Base-by-base conservation (phyloP, 2,888 invertebrate genomes). In the Drosophila neonasuta region DNA sequence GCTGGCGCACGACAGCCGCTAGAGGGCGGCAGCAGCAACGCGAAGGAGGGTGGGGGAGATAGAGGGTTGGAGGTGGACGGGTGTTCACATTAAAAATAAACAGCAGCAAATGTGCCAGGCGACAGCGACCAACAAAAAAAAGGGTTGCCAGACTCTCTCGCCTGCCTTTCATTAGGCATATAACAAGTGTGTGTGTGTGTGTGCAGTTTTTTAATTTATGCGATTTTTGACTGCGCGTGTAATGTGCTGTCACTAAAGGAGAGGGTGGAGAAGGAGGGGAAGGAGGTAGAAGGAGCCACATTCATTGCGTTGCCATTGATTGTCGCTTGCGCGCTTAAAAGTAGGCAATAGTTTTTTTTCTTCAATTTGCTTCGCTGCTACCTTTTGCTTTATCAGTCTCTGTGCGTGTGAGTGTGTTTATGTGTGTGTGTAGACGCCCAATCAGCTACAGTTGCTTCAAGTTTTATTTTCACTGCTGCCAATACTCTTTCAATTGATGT, bases 121-220 rank as follows among this genome's bases (percentile, higher is more conserved):
- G 60, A 60, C 62, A 71, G 66, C 34, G 46, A 34, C 41, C 20
- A 58, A 57, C 50, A 39, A 42, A 34, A 60, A 60, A 68, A 77
- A 61, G 77, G 75, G 75, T 77, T 76, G 77, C 77, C 67, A 77
- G 74, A 68, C 74, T 71, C 24, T 20, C 20, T 20, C 20, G 20
- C 11, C 75, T 63, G 62, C 32, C 71, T 76, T 78, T 80, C 70
- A 73, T 80, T 80, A 74, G 49, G 67, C 55, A 61, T 52, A 50
- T 29, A 41, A 36, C 50, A 39, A 48, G 57, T 42, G 45, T 49
- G 61, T 55, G 42, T 55, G 24, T 66, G 72, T 51, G 13, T 63
- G 42, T 45, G 13, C 59, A 45, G 54, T 74, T 85, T 82, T 81
- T 82, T 82, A 86, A 82, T 87, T 85, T 85, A 85, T 85, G 80